Evolutionary conservation across 2,113 vertebrate genomes (phyloP).

Genomic region (Protobothrops flavoviridis): DNA sequence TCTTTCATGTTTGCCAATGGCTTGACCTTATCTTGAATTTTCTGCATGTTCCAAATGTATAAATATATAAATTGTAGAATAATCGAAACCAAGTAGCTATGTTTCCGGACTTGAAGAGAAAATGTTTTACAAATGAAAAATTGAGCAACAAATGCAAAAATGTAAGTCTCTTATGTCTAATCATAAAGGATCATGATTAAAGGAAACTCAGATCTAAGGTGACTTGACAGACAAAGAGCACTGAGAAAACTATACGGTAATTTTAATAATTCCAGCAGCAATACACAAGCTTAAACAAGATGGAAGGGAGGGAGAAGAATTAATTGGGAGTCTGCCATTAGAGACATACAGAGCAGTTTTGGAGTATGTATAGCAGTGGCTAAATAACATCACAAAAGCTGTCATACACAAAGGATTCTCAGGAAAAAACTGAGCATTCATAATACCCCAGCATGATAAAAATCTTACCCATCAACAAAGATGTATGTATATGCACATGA

Average conservation of each 20-base stretch:
- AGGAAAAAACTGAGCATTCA: conserved; percentile 34
- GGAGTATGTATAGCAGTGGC: conserved; percentile 7
- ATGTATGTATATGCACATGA: neutral
- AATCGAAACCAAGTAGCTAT: neutral
- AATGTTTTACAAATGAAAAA: conserved; percentile 27
- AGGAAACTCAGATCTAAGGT: conserved; percentile 9
- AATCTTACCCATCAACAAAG: conserved; percentile 43
- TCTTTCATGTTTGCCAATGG: conserved; percentile 18
- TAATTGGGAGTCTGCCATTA: conserved; percentile 15
- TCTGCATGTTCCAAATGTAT: conserved; percentile 16
- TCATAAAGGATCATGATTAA: conserved; percentile 18
- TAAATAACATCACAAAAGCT: conserved; percentile 28
- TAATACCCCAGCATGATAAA: conserved; percentile 20
- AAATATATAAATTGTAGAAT: conserved; percentile 10
- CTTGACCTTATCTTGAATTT: conserved; percentile 4
- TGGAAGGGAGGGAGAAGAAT: conserved; percentile 38
- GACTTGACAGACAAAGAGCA: conserved; percentile 14
- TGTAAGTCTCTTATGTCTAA: conserved; percentile 11
- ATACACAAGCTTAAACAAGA: neutral
- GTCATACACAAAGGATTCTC: conserved; percentile 11
- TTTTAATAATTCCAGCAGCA: conserved; percentile 29
- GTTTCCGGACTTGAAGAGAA: conserved; percentile 29
- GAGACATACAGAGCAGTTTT: neutral
- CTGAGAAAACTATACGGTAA: neutral
- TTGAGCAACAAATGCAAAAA: conserved; percentile 25